A percentile compares a stretch with the other conserved stretches of the same genome.
Evolutionary conservation across 64 coral and sea anemone genomes (phyloP).

Genomic region (Acropora tenuis): DNA sequence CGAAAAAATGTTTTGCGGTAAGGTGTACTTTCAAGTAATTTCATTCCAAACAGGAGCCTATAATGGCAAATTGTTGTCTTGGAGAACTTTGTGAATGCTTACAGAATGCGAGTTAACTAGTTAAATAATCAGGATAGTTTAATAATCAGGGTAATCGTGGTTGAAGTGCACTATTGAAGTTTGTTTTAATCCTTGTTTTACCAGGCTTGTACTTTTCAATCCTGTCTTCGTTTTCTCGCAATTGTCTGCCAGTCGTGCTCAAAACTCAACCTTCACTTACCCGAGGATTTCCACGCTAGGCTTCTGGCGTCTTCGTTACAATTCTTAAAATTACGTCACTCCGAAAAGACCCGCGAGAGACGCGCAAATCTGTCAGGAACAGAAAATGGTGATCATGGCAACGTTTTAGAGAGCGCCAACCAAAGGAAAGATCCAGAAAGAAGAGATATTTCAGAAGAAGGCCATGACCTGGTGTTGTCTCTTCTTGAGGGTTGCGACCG

Average conservation of each 20-base stretch:
- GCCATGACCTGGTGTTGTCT: slow-evolving; percentile 28
- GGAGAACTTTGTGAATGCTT: too few relatives aligned
- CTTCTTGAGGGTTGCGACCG: slow-evolving; percentile 33
- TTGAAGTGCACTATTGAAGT: too few relatives aligned
- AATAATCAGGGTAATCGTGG: too few relatives aligned
- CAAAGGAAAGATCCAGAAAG: background rate
- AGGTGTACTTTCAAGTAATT: too few relatives aligned
- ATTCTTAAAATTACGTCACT: slow-evolving; percentile 22
- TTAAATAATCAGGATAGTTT: too few relatives aligned
- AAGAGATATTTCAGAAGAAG: background rate
- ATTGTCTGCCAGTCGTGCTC: slow-evolving; percentile 23
- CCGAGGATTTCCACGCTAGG: slow-evolving; percentile 27
- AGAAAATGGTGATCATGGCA: background rate
- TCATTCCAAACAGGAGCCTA: too few relatives aligned
- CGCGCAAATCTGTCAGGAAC: background rate
- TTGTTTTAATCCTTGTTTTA: background rate
- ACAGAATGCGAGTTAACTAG: too few relatives aligned
- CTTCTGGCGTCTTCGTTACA: slow-evolving; percentile 13
- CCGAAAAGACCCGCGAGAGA: background rate
- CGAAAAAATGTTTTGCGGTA: too few relatives aligned
- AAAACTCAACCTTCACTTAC: slow-evolving; percentile 24
- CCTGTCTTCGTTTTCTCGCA: slow-evolving; percentile 50
- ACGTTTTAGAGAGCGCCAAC: background rate
- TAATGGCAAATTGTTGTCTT: too few relatives aligned
- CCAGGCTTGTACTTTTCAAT: background rate